A percentile compares a stretch with the other conserved stretches of the same genome.
These are phyloP conservation scores for Helicoverpa zea DNA, from an alignment of 1,140 invertebrate genomes.

Conservation along the genomic window DNA sequence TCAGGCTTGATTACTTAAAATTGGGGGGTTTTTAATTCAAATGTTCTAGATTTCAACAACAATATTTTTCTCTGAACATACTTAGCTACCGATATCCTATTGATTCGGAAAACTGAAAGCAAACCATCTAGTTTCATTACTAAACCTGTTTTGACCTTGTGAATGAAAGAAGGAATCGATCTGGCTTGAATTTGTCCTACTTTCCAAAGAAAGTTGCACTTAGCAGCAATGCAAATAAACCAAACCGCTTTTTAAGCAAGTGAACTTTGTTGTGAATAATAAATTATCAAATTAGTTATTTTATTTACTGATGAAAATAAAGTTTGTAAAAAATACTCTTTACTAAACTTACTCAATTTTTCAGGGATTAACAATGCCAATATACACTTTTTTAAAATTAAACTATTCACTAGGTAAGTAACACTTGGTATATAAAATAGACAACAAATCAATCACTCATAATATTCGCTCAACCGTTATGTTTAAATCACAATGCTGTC, in stretches of 20 bases:
- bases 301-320: not conserved
- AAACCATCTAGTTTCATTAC: no score
- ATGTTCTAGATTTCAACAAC: no score
- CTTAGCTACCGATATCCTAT: not conserved
- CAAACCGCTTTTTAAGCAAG: not conserved
- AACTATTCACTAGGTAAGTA: no score
- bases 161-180: not conserved
- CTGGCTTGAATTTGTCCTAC: not conserved
- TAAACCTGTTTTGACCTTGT: no score
- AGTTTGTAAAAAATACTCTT: no score
- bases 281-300: not conserved
- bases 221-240: constrained; percentile 7
- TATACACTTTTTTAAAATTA: no score
- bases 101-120: not conserved
- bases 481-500: not conserved
- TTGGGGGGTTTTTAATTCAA: no score
- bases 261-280: not conserved
- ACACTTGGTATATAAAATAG: no score
- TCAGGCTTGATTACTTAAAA: no score
- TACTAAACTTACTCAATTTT: no score
- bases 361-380: no score
- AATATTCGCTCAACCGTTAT: not conserved
- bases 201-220: constrained; percentile 5
- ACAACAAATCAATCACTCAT: no score
- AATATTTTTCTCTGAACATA: not conserved